Evolutionary conservation across 2,113 vertebrate genomes (phyloP).

Genomic region (Meleagris gallopavo): DNA sequence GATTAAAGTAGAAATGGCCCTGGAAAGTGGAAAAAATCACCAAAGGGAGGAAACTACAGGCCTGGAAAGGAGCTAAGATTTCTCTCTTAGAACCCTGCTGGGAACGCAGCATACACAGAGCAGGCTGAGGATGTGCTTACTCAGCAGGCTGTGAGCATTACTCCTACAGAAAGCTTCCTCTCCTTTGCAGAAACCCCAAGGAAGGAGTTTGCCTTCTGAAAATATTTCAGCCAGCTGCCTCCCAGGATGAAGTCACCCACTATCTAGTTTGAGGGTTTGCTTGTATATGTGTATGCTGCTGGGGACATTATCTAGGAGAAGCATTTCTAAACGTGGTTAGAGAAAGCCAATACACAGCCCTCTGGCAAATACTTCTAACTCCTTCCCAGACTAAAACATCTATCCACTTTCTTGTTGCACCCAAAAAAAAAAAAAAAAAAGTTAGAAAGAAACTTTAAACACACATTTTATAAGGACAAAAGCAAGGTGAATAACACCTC

Average conservation of each 20-base stretch:
- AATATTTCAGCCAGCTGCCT: not conserved
- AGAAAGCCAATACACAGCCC: not conserved
- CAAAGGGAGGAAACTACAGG: not conserved
- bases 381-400: not conserved
- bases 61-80: not conserved
- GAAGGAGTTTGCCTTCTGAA: not conserved
- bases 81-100: not conserved
- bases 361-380: not conserved
- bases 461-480: not conserved
- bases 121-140: not conserved
- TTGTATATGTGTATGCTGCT: fast-evolving
- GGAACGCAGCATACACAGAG: not conserved
- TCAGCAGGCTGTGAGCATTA: not conserved
- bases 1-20: conserved; percentile 26
- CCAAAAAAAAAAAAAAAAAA: not conserved
- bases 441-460: not conserved
- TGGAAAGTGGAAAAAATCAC: not conserved
- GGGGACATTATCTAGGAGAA: not conserved
- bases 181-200: not conserved
- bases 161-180: not conserved
- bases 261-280: not conserved
- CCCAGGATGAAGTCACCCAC: not conserved
- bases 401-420: not conserved
- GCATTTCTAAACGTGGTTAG: not conserved
- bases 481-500: not conserved